Conservation (phyloP, 2,888 invertebrate genomes). For the Diarsia brunnea region DNA sequence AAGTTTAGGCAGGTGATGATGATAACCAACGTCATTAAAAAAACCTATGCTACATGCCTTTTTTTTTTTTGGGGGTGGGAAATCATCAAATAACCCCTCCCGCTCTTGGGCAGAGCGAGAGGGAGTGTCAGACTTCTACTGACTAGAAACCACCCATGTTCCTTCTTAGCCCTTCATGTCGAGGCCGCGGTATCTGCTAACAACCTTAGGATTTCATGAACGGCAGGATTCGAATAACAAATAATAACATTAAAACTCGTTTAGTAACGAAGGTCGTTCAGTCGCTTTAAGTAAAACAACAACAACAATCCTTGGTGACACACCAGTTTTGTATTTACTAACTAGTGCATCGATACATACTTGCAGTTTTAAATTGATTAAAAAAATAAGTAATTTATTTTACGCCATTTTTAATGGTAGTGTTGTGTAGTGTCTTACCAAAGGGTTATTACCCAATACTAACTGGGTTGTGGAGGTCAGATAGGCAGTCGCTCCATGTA, state of each 20-base stretch:
- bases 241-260: constrained; percentile 29
- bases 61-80: no score
- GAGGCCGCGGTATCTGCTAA: no score
- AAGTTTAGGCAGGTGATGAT: background rate
- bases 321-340: constrained; percentile 13
- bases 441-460: no score
- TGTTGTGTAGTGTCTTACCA: no score
- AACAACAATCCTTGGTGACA: background rate
- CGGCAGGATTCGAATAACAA: background rate
- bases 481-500: no score
- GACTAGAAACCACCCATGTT: no score
- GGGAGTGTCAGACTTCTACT: no score
- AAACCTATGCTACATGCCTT: no score
- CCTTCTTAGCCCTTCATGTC: no score
- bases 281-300: constrained; percentile 21
- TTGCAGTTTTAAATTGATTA: background rate
- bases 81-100: no score
- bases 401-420: background rate
- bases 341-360: background rate
- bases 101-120: no score
- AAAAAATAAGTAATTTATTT: background rate
- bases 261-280: constrained; percentile 37
- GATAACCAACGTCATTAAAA: background rate
- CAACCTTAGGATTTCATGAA: background rate
- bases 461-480: no score